Percentiles rank a stretch among this genome's conserved stretches.
These are phyloP conservation scores for Loxodonta africana DNA, from an alignment of 2,113 vertebrate species.

Conservation along the genomic window DNA sequence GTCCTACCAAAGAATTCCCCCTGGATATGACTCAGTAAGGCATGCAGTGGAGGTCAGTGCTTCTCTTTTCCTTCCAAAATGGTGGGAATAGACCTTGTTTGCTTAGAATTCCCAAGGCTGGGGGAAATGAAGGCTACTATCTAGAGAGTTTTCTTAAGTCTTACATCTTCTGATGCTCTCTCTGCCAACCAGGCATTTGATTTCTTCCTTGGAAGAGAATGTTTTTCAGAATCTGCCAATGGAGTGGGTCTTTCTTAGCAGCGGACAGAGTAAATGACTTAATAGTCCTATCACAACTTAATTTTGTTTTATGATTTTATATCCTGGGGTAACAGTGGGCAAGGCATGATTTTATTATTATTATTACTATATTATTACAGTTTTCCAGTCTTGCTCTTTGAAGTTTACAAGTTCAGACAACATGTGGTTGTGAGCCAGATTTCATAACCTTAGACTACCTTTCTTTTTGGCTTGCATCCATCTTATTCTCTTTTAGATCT, in stretches of 20 bases:
- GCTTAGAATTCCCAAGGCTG: not conserved
- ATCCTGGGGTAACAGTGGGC: conserved; percentile 65
- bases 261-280: conserved; percentile 70
- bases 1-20: rapidly evolving
- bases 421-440: conserved; percentile 76
- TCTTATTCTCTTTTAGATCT: conserved; percentile 72
- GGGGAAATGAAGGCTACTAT: rapidly evolving
- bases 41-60: too few relatives aligned
- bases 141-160: rapidly evolving
- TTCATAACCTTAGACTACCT: conserved; percentile 85
- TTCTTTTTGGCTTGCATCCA: conserved; percentile 73
- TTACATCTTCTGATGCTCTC: not conserved
- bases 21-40: rapidly evolving
- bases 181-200: not conserved
- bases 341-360: conserved; percentile 81
- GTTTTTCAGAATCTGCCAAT: not conserved
- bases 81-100: not conserved
- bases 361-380: conserved; percentile 81
- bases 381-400: conserved; percentile 82
- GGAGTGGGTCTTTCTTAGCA: not conserved
- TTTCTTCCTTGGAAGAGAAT: not conserved
- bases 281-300: conserved; percentile 78
- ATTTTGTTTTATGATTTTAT: conserved; percentile 76
- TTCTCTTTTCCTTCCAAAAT: not conserved
- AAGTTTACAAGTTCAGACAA: conserved; percentile 85